Percentiles rank a stretch among this genome's conserved stretches.
Conservation (phyloP, 64 coral and sea anemone species). For the Montipora cactus region DNA sequence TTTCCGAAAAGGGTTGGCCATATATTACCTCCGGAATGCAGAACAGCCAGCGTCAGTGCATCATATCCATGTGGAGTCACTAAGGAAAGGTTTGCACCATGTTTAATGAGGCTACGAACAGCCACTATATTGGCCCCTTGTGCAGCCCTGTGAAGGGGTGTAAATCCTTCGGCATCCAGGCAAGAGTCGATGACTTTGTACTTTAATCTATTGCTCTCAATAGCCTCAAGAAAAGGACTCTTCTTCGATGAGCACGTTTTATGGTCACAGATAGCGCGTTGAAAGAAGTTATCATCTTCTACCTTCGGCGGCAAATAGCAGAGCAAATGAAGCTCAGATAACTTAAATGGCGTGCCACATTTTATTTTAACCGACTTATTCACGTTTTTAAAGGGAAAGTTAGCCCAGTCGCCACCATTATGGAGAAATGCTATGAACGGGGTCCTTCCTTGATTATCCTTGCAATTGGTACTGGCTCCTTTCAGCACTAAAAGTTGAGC, state of each 20-base stretch:
- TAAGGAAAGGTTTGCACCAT: constrained; percentile 11
- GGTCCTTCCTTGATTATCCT: neutral
- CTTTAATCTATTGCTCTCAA: constrained; percentile 5
- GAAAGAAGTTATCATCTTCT: constrained; percentile 12
- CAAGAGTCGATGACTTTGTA: constrained; percentile 27
- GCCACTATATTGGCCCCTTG: constrained; percentile 53
- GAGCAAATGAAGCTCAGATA: constrained; percentile 53
- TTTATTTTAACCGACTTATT: constrained; percentile 9
- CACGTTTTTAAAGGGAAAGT: neutral
- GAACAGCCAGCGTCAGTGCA: constrained; percentile 31
- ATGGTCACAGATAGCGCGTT: neutral
- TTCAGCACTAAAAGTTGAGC: neutral
- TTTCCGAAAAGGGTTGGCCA: neutral
- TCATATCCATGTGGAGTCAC: constrained; percentile 23
- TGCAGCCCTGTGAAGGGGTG: constrained; percentile 54
- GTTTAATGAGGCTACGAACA: constrained; percentile 5
- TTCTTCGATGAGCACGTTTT: neutral
- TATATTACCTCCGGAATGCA: neutral
- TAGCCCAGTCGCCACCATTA: neutral
- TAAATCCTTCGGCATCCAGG: constrained; percentile 56
- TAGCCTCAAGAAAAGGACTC: neutral
- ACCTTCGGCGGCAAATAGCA: neutral
- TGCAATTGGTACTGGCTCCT: constrained; percentile 13
- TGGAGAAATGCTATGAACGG: constrained; percentile 20
- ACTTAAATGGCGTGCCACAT: constrained; percentile 21